Percentiles rank a stretch among this genome's conserved stretches.
Conservation (phyloP, 2,888 invertebrate species). For the Phrixothrix hirtus region DNA sequence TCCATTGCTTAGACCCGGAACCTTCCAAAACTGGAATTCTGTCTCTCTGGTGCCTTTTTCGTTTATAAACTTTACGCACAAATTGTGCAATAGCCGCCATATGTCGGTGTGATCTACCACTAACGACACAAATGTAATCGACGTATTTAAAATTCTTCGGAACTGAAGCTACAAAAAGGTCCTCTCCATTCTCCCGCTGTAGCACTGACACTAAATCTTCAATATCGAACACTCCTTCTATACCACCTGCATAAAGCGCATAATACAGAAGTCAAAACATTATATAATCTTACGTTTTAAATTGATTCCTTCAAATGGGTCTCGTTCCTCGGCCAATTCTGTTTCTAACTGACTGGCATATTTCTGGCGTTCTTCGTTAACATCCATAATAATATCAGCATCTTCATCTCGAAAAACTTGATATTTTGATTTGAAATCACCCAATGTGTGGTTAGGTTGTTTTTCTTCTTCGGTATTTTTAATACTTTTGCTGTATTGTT, state of each 20-base stretch:
- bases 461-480: background rate
- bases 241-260: conserved; percentile 69
- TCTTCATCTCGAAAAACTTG: conserved; percentile 73
- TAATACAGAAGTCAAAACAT: background rate
- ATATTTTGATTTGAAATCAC: conserved; percentile 60
- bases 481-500: background rate
- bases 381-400: conserved; percentile 70
- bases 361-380: conserved; percentile 66
- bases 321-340: conserved; percentile 48
- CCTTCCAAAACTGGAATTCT: conserved; percentile 78
- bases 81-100: conserved; percentile 75
- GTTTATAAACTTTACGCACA: conserved; percentile 75
- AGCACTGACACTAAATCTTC: conserved; percentile 81
- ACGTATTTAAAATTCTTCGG: conserved; percentile 78
- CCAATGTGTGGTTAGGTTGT: conserved; percentile 32
- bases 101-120: conserved; percentile 73
- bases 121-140: conserved; percentile 81
- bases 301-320: conserved; percentile 67
- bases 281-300: conserved; percentile 58
- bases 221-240: conserved; percentile 83
- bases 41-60: conserved; percentile 67
- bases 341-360: conserved; percentile 42
- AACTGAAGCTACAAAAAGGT: conserved; percentile 80
- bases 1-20: conserved; percentile 76
- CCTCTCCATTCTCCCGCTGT: conserved; percentile 73